Evolutionary conservation across 2,113 vertebrate species (phyloP).

Genomic region (Rhinolophus sinicus): DNA sequence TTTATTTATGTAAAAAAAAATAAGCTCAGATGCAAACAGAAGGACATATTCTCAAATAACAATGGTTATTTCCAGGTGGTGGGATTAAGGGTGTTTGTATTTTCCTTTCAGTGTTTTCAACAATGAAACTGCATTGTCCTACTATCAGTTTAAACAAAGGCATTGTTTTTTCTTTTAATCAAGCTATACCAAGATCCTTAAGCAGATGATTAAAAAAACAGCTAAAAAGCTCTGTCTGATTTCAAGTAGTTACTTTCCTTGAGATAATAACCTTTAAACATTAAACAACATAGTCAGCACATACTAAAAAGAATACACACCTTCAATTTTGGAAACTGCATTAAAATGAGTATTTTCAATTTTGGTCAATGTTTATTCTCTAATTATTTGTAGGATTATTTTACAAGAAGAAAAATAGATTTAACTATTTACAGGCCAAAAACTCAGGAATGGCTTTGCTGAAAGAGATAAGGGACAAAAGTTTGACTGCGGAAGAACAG

Average conservation of each 20-base stretch:
- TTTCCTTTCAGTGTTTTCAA: constrained; percentile 59
- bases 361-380: constrained; percentile 21
- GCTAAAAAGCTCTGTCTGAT: constrained; percentile 38
- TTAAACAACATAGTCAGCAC: constrained; percentile 15
- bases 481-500: constrained; percentile 83
- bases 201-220: neutral
- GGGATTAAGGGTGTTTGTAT: neutral
- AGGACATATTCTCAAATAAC: constrained; percentile 30
- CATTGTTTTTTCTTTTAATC: constrained; percentile 41
- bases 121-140: neutral
- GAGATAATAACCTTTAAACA: neutral
- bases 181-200: constrained; percentile 13
- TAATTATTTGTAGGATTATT: constrained; percentile 39
- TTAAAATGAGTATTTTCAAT: constrained; percentile 48
- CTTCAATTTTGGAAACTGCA: constrained; percentile 44
- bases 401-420: constrained; percentile 29
- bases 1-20: constrained; percentile 52
- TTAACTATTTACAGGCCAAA: constrained; percentile 23
- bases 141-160: constrained; percentile 40
- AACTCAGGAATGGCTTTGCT: constrained; percentile 66
- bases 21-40: constrained; percentile 15
- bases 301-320: constrained; percentile 41
- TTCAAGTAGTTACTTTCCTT: constrained; percentile 18
- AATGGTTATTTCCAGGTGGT: constrained; percentile 38
- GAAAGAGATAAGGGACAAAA: constrained; percentile 72